Evolutionary conservation across 1,140 invertebrate genomes (phyloP), one percentile per base, ranked within the genome.

Genomic region (Zophobas atratus): DNA sequence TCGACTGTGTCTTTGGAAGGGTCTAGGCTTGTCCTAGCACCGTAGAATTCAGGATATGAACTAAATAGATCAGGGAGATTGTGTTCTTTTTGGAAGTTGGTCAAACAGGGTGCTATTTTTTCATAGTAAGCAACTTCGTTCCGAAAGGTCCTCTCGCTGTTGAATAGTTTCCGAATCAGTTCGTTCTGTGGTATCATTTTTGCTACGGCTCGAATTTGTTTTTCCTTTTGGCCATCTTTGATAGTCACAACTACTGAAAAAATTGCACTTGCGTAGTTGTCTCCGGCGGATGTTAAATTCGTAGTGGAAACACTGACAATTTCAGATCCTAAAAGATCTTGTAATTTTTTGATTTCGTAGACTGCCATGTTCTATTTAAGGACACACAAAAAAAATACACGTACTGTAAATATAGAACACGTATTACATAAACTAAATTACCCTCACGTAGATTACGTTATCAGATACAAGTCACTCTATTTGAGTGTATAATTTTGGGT

Each of bases 251-350:
- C 72, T 0, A 92, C 85, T 2, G 84, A 84, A 6, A 53, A 38
- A 0, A 92, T 90, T 0, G 87, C 80, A 83, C 91, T 91, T 2
- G 89, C 90, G 78, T 91, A 92, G 84, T 92, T 92, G 79, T 92
- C 90, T 0, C 90, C 90, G 0, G 87, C 86, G 55, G 87, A 87
- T 2, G 89, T 90, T n/a, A 92, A 73, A 53, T 51, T 49, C 4
- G 51, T 32, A n/a, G 38, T 35, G 1, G 33, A 53, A 34, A 35
- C 48, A 53, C 51, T 36, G 8, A 72, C 38, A 38, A n/a, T 20
- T 20, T 20, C 20, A 20, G 20, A 20, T 20, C 20, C 20, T 20
- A 20, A 20, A 20, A 20, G 20, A 20, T 20, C 20, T 20, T 20
- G 20, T 20, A 20, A 20, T 20, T 20, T 20, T 20, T 20, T 20